Evolutionary conservation across 2,888 invertebrate genomes (phyloP).

Genomic region (Quadriops clusia): DNA sequence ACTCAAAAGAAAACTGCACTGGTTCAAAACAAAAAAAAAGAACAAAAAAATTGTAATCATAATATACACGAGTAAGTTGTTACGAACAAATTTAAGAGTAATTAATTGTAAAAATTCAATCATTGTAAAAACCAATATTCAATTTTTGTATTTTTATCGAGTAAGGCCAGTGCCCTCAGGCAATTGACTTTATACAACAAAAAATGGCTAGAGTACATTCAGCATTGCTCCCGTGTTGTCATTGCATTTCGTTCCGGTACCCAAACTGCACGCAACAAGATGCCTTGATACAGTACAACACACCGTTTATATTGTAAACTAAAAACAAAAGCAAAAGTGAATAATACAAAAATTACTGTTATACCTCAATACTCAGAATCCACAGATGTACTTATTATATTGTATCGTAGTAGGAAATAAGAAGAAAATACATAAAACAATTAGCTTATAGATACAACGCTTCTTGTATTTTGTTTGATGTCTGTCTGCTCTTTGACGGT

Average conservation of each 20-base stretch:
- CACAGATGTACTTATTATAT: slow-evolving; percentile 41
- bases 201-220: slow-evolving; percentile 17
- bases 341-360: slow-evolving; percentile 26
- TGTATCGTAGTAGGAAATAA: slow-evolving; percentile 35
- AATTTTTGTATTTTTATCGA: no score
- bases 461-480: no score
- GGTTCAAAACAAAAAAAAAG: no score
- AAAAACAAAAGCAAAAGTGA: slow-evolving; percentile 27
- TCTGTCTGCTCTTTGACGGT: no score
- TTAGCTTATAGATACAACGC: slow-evolving; percentile 31
- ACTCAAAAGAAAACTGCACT: no score
- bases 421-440: slow-evolving; percentile 22
- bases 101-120: no score
- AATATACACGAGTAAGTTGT: no score
- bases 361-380: slow-evolving; percentile 39
- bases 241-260: slow-evolving; percentile 16
- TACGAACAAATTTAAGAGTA: no score
- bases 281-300: slow-evolving; percentile 41
- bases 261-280: slow-evolving; percentile 35
- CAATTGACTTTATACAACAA: slow-evolving; percentile 14
- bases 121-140: no score
- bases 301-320: slow-evolving; percentile 24
- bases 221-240: slow-evolving; percentile 20
- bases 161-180: no score
- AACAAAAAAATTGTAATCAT: no score